These are phyloP conservation scores for Ciona savignyi DNA, from an alignment of 23 tunicate species.

Conservation along the genomic window DNA sequence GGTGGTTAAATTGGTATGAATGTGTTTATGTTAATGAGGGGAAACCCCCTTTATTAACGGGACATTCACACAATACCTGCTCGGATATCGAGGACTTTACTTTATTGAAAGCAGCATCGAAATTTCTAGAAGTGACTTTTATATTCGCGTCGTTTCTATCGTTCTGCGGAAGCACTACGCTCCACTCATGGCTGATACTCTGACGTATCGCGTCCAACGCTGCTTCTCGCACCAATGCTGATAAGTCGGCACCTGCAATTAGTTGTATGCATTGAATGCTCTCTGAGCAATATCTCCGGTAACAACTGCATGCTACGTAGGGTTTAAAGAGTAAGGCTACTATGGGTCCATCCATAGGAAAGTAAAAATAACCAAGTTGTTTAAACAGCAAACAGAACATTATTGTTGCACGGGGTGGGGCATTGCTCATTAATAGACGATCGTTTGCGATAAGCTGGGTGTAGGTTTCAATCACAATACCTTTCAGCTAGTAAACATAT, in stretches of 20 bases:
- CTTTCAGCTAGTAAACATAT: too few relatives aligned
- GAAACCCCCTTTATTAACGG: too few relatives aligned
- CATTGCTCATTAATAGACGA: too few relatives aligned
- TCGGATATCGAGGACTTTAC: constrained; percentile 55
- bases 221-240: constrained; percentile 82
- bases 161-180: constrained; percentile 21
- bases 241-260: constrained; percentile 74
- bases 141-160: not conserved
- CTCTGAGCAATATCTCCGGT: not conserved
- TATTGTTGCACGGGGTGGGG: too few relatives aligned
- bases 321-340: not conserved
- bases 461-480: too few relatives aligned
- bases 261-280: not conserved
- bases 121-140: constrained; percentile 23
- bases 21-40: too few relatives aligned
- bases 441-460: too few relatives aligned
- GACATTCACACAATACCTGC: too few relatives aligned
- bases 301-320: not conserved
- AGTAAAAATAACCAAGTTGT: too few relatives aligned
- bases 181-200: constrained; percentile 30
- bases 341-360: too few relatives aligned
- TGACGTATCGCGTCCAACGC: constrained; percentile 54
- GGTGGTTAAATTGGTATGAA: too few relatives aligned
- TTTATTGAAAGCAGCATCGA: constrained; percentile 50
- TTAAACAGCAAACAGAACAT: too few relatives aligned